These are phyloP conservation scores for Uloborus plumipes DNA, from an alignment of 2,888 invertebrate species.

Conservation along the genomic window DNA sequence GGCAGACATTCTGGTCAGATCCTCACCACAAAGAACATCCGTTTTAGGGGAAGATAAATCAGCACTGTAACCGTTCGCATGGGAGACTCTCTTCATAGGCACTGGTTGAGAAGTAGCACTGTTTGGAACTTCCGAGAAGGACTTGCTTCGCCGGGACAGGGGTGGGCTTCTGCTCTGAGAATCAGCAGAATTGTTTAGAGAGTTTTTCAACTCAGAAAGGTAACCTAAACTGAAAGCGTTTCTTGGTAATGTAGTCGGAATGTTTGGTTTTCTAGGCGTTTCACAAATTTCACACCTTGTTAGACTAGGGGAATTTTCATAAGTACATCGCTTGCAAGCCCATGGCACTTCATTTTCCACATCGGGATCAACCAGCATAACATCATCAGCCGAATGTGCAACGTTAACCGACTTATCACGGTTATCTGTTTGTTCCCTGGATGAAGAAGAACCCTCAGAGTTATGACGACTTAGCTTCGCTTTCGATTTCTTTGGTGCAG, in stretches of 20 bases:
- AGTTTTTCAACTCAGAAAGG: slow-evolving; percentile 57
- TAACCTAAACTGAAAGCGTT: slow-evolving; percentile 68
- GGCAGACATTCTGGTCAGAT: slow-evolving; percentile 56
- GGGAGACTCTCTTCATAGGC: slow-evolving; percentile 39
- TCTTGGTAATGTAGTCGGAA: slow-evolving; percentile 72
- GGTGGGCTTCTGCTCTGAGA: slow-evolving; percentile 44
- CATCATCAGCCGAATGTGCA: slow-evolving; percentile 64
- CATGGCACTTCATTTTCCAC: slow-evolving; percentile 74
- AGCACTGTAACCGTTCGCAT: slow-evolving; percentile 37
- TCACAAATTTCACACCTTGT: slow-evolving; percentile 83
- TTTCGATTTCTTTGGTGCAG: slow-evolving; percentile 74
- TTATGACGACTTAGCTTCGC: slow-evolving; percentile 75
- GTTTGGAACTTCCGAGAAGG: slow-evolving; percentile 72
- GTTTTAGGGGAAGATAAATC: slow-evolving; percentile 58
- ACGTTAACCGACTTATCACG: slow-evolving; percentile 50
- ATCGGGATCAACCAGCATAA: slow-evolving; percentile 57
- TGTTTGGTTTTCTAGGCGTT: slow-evolving; percentile 75
- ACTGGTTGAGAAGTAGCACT: slow-evolving; percentile 34
- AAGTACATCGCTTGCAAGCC: slow-evolving; percentile 83
- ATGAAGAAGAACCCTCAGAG: slow-evolving; percentile 60
- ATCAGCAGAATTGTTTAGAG: slow-evolving; percentile 48
- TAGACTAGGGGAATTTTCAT: slow-evolving; percentile 79
- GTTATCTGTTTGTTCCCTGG: slow-evolving; percentile 18
- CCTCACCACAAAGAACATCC: slow-evolving; percentile 54
- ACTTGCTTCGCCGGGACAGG: slow-evolving; percentile 67